These are phyloP conservation scores for Varanus komodoensis DNA, from an alignment of 2,113 vertebrate species.

Conservation along the genomic window DNA sequence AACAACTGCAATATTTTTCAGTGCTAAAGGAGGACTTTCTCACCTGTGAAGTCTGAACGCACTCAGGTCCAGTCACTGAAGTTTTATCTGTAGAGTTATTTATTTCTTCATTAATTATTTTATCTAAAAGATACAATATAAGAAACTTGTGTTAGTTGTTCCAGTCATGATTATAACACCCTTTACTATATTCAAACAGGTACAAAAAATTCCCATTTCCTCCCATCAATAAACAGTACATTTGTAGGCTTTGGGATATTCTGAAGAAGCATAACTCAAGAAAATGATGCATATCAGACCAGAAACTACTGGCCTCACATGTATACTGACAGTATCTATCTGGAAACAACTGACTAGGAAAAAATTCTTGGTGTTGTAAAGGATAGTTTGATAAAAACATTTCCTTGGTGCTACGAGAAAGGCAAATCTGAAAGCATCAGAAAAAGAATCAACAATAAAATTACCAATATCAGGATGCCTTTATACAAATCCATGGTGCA, in stretches of 20 bases:
- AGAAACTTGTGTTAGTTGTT: not conserved
- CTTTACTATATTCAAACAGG: not conserved
- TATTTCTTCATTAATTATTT: constrained; percentile 81
- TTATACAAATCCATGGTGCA: too few species aligned
- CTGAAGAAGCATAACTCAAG: not conserved
- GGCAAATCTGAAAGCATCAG: too few species aligned
- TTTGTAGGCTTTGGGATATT: not conserved
- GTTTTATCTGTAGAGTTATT: constrained; percentile 68
- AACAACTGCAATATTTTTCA: not conserved
- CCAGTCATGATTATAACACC: not conserved
- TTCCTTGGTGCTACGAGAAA: too few species aligned
- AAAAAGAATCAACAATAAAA: too few species aligned
- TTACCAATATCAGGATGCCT: too few species aligned
- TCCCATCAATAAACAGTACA: not conserved
- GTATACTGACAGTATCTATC: too few species aligned
- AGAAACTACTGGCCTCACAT: too few species aligned
- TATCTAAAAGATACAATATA: constrained; percentile 77
- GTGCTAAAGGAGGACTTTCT: constrained; percentile 45
- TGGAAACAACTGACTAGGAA: too few species aligned
- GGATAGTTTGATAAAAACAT: too few species aligned
- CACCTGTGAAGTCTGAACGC: constrained; percentile 82
- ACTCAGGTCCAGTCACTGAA: constrained; percentile 71
- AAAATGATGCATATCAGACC: not conserved
- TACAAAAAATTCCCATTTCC: too few species aligned
- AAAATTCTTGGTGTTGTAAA: too few species aligned